Conservation (phyloP, 2,888 invertebrate species). For the Sceliomorpha sp. region DNA sequence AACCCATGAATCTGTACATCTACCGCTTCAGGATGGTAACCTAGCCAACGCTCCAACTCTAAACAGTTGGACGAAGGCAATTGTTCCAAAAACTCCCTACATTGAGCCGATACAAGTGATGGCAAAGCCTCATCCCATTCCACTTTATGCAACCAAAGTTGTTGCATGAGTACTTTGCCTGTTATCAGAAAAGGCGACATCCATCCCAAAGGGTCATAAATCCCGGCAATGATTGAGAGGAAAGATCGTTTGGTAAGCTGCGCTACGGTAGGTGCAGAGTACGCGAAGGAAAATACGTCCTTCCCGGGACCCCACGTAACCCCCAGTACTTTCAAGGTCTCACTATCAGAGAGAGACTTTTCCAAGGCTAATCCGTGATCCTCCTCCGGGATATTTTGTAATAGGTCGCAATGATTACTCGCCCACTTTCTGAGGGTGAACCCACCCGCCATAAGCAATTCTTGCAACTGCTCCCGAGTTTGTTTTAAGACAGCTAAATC, state of each 20-base stretch:
- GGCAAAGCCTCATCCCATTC: conserved; percentile 1
- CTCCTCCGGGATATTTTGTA: background rate
- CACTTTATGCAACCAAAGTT: conserved; percentile 6
- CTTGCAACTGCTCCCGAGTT: too few species aligned
- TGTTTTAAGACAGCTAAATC: too few species aligned
- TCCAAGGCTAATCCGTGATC: background rate
- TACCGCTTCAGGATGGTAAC: background rate
- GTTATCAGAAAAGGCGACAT: background rate
- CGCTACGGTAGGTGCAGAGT: background rate
- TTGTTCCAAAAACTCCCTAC: background rate
- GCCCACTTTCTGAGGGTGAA: too few species aligned
- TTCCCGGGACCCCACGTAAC: background rate
- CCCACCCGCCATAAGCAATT: background rate
- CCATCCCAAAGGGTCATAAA: conserved; percentile 11
- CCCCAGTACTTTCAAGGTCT: background rate
- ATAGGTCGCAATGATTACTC: background rate
- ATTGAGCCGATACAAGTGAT: background rate
- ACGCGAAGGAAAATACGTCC: background rate
- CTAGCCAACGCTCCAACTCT: conserved; percentile 14
- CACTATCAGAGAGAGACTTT: background rate
- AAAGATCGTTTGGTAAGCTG: conserved; percentile 1
- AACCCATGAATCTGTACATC: too few species aligned
- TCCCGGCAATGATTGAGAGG: background rate
- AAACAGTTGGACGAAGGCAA: background rate
- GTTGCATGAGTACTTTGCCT: conserved; percentile 2